Conservation (phyloP, 2,797 vertebrate genomes). For the Myoxocephalus aenaeus region DNA sequence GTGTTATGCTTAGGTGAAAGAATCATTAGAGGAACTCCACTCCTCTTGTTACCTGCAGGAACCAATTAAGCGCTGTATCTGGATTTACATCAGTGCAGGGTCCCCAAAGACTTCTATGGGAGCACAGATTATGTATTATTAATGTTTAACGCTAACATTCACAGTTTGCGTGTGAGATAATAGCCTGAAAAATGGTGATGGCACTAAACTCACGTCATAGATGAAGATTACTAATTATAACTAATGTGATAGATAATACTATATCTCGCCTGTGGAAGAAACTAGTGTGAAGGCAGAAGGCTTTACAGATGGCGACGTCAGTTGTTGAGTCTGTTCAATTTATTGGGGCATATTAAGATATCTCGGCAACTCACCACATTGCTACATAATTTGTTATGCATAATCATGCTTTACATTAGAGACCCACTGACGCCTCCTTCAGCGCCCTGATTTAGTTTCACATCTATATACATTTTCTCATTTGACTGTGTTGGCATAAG, state of each 20-base stretch:
- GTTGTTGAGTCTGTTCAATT: neutral
- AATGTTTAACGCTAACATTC: neutral
- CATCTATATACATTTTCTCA: neutral
- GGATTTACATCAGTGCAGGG: neutral
- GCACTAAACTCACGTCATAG: neutral
- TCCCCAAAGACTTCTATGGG: neutral
- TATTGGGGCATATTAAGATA: neutral
- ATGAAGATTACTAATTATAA: neutral
- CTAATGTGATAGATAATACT: neutral
- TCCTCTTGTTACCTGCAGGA: slow-evolving; percentile 24
- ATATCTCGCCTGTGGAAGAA: neutral
- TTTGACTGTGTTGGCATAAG: neutral
- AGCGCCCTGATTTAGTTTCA: neutral
- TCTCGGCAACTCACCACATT: neutral
- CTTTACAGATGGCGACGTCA: neutral
- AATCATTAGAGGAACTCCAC: slow-evolving; percentile 26
- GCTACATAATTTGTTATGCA: neutral
- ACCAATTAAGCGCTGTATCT: slow-evolving; percentile 22
- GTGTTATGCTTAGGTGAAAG: slow-evolving; percentile 14
- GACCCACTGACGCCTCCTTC: neutral
- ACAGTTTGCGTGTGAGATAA: slow-evolving; percentile 14
- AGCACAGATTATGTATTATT: slow-evolving; percentile 7
- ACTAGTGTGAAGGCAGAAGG: neutral
- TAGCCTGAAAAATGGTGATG: neutral
- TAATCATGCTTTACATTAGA: neutral